Conservation (phyloP, 1,140 invertebrate genomes). For the Psilanteris sp. region DNA sequence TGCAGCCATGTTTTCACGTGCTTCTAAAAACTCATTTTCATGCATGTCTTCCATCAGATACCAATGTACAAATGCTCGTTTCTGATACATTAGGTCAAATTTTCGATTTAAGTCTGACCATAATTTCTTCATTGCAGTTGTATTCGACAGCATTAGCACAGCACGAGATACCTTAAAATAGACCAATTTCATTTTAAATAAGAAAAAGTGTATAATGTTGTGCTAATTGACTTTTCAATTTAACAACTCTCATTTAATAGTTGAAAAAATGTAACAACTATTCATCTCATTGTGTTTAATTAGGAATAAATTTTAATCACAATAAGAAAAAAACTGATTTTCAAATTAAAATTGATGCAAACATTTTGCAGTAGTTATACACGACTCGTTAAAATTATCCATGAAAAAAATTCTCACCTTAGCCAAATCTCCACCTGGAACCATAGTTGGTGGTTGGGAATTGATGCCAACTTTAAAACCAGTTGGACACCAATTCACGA, state of each 20-base stretch:
- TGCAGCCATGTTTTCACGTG: conserved; percentile 88
- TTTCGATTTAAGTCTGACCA: conserved; percentile 58
- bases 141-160: conserved; percentile 66
- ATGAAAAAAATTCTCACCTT: conserved; percentile 48
- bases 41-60: conserved; percentile 89
- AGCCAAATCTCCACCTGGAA: conserved; percentile 63
- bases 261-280: too few relatives aligned
- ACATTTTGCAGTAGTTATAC: too few relatives aligned
- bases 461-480: conserved; percentile 87
- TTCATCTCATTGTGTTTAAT: too few relatives aligned
- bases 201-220: too few relatives aligned
- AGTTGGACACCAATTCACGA: conserved; percentile 87
- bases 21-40: conserved; percentile 91
- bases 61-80: conserved; percentile 89
- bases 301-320: too few relatives aligned
- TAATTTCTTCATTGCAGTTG: conserved; percentile 79
- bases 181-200: too few relatives aligned
- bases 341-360: too few relatives aligned
- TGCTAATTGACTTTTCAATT: too few relatives aligned
- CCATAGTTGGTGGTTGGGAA: conserved; percentile 63
- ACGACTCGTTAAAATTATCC: too few relatives aligned
- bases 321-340: too few relatives aligned
- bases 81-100: conserved; percentile 69
- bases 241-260: too few relatives aligned
- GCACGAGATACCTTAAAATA: conserved; percentile 57